Evolutionary conservation across 2,113 vertebrate genomes (phyloP), one percentile per base, ranked within the genome.

Genomic region (Elephantulus edwardii): DNA sequence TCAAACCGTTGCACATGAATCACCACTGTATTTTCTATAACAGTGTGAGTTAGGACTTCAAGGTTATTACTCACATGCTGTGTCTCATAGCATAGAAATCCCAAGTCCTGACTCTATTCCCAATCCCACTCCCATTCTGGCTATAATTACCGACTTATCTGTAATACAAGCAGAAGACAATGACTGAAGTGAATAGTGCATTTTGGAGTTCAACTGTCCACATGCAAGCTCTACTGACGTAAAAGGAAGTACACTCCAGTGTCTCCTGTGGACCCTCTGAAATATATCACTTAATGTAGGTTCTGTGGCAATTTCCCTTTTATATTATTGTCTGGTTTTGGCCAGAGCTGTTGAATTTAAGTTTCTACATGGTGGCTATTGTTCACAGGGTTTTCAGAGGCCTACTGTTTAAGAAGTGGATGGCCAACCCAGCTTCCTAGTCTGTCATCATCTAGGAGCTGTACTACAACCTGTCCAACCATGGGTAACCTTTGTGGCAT

Each of bases 1-100:
- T 88, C 76, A 86, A 78, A 89, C 81, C 89, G 90, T 76, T 81
- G 93, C 92, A 93, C 91, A 93, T 62, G 84, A 8, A 86, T 83
- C 60, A 64, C 50, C 88, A 84, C 85, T 91, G 7, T 40, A 44
- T 77, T 44, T 58, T n/a, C 85, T 62, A 70, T 82, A 86, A 30
- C 6, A 42, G 50, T 52, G 42, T 64, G 22, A 22, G 74, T 62
- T 40, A 24, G 64, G 92, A 38, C 84, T n/a, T 33, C 46, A 56
- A 71, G n/a, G 80, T 26, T 62, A 74, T 86, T 86, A n/a, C 62
- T 52, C 10, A 17, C 42, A 58, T 79, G 38, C 62, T 19, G 26
- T 13, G 79, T 78, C 70, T 50, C 78, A n/a, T 0, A 74, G 82
- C 48, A 74, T 10, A 38, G 90, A 83, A 64, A 62, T 33, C 64